Conservation (phyloP, 1,140 invertebrate genomes). For the Phocides pigmalion region DNA sequence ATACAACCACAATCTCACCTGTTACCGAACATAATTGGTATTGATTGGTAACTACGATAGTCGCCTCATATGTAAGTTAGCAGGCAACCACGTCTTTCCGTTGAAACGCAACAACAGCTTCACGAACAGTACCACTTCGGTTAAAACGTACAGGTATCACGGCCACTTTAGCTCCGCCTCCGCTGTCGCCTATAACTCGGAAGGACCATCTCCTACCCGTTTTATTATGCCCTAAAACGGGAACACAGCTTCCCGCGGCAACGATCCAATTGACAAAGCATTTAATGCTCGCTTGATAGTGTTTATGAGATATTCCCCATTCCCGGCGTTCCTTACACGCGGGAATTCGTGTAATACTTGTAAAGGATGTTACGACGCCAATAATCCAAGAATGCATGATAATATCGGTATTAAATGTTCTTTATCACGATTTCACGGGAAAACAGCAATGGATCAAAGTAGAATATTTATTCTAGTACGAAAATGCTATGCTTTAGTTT, state of each 20-base stretch:
- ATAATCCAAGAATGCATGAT: constrained; percentile 18
- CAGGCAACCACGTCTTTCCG: no score
- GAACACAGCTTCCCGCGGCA: constrained; percentile 32
- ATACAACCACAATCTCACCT: no score
- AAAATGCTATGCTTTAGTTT: no score
- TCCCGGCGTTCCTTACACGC: constrained; percentile 14
- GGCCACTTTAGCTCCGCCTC: neutral
- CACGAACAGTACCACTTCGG: no score
- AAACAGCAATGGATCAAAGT: no score
- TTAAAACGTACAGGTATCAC: no score
- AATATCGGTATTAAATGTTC: constrained; percentile 1
- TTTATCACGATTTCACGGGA: neutral
- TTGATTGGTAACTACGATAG: no score
- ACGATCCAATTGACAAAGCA: constrained; percentile 36
- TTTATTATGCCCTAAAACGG: constrained; percentile 32
- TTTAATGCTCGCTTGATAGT: constrained; percentile 32
- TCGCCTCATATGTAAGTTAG: no score
- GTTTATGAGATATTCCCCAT: constrained; percentile 33
- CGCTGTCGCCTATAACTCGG: constrained; percentile 1
- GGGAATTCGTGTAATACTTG: constrained; percentile 24
- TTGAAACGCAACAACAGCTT: no score
- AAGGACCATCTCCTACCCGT: constrained; percentile 5
- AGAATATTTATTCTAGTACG: no score
- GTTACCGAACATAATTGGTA: no score
- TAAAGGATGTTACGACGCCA: constrained; percentile 19